Base-by-base conservation (phyloP, 2,113 vertebrate species). In the Hepsetus odoe region DNA sequence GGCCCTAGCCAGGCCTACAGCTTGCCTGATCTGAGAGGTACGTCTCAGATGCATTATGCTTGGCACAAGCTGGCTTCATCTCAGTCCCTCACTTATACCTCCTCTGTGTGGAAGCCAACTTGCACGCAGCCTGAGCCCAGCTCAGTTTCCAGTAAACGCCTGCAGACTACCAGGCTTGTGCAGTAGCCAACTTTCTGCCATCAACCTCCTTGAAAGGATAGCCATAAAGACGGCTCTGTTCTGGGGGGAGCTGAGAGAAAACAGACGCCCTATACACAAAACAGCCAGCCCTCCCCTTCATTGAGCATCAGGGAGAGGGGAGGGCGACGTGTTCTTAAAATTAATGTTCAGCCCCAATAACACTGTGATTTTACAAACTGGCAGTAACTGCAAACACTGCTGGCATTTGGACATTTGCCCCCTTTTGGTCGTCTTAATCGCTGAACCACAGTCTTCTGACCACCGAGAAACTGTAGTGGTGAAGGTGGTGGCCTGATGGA, bases 191-290 rank as follows among this genome's bases (percentile, higher is more conserved):
- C 86, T 91, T 92, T 90, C 89, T 87, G 92, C 93, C 88, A 86
- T 92, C 91, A 87, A 89, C 85, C 88, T 89, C 88, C 87, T 83
- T 12, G 28, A 83, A 86, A 84, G 87, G 91, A 90, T 85, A 80
- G 69, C 93, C 92, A 96, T 95, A 95, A 96, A 97, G 95, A 93
- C 94, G 91, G 90, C 94, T 92, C 93, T 95, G 94, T 95, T 94
- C 90, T 88, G 77, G 84, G 66, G n/a, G 85, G 85, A 85, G 88
- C 89, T 94, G 95, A 96, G 93, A 92, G 94, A 95, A 94, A 94
- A 93, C 95, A 97, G 95, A 94, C 94, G 91, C 91, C 92, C 92
- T 90, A 92, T 89, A 88, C 89, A 92, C 87, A 90, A 90, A 90
- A 90, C 88, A 87, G 80, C 77, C 82, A 84, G 56, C 12, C 75